Evolutionary conservation across 2,888 invertebrate species (phyloP).

Genomic region (Phengaris arion): DNA sequence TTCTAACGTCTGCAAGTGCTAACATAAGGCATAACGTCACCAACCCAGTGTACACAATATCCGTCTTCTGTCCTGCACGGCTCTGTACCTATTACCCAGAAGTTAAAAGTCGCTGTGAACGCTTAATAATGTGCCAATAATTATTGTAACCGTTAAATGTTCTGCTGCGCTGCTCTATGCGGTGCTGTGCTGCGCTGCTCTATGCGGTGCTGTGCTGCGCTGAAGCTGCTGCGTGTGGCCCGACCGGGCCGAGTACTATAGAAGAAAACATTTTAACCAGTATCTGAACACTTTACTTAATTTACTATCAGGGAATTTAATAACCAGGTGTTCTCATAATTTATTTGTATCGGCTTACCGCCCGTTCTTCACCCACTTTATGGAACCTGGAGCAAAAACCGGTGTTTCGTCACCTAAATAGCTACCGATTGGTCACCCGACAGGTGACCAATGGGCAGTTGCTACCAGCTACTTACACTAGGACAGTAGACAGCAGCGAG

Average conservation of each 20-base stretch:
- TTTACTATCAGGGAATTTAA: no score
- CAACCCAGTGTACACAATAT: background rate
- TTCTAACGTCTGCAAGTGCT: background rate
- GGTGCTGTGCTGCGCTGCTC: background rate
- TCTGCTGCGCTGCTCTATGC: background rate
- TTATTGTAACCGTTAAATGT: background rate
- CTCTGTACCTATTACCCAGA: background rate
- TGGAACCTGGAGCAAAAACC: no score
- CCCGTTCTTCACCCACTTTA: no score
- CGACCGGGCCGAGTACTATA: background rate
- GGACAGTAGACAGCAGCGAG: background rate
- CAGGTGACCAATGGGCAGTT: no score
- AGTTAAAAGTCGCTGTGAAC: slow-evolving; percentile 3
- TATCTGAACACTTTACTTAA: no score
- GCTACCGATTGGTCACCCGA: no score
- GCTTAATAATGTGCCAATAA: slow-evolving; percentile 19
- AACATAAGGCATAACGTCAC: background rate
- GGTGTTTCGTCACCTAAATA: no score
- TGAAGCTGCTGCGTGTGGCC: background rate
- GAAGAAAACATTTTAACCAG: no score
- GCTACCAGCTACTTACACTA: no score
- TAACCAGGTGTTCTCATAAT: no score
- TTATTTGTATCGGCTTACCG: no score
- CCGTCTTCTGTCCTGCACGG: background rate
- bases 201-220: background rate